A percentile compares a stretch with the other conserved stretches of the same genome.
Evolutionary conservation across 35 echinoderm and acorn worm genomes (phyloP).

Genomic region (Chiridota heheva): DNA sequence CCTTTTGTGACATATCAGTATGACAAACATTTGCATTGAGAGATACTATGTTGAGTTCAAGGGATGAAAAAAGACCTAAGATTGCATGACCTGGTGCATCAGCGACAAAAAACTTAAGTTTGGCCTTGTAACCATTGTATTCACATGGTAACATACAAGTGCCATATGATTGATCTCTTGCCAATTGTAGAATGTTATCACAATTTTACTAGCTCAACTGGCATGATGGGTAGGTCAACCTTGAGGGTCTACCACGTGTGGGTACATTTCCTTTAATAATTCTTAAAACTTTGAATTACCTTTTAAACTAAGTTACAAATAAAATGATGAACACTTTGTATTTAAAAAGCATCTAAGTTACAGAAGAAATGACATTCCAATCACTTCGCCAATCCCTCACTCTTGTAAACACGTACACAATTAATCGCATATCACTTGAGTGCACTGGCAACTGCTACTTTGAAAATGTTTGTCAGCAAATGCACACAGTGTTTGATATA

Average conservation of each 20-base stretch:
- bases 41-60: background rate
- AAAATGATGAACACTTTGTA: too few species aligned
- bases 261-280: conserved; percentile 40
- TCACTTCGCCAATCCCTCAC: too few species aligned
- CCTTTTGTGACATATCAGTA: background rate
- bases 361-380: too few species aligned
- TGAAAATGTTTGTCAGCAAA: too few species aligned
- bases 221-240: background rate
- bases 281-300: conserved; percentile 22
- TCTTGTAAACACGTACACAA: too few species aligned
- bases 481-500: too few species aligned
- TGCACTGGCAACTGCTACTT: too few species aligned
- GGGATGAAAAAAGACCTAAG: conserved; percentile 34
- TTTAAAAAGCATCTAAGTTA: too few species aligned
- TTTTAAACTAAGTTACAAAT: too few species aligned
- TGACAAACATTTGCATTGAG: conserved; percentile 15
- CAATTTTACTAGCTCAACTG: background rate
- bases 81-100: conserved; percentile 31
- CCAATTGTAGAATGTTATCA: conserved; percentile 29
- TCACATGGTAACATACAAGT: conserved; percentile 16
- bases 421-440: too few species aligned
- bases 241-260: conserved; percentile 16
- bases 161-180: conserved; percentile 2
- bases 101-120: conserved; percentile 22
- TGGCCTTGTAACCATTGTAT: background rate